Evolutionary conservation across 2,888 invertebrate genomes (phyloP).

Genomic region (Dilophus febrilis): DNA sequence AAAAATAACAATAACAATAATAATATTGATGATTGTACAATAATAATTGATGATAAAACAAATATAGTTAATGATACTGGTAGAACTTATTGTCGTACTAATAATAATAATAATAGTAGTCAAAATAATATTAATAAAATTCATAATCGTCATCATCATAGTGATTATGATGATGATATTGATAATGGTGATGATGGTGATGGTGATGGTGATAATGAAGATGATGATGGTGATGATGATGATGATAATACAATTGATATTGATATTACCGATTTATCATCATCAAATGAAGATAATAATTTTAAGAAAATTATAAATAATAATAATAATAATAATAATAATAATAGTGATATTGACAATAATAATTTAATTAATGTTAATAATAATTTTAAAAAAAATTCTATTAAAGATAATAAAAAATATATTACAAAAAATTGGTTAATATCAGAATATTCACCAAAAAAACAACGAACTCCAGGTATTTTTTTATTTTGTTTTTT

Average conservation of each 20-base stretch:
- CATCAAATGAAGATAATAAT: slow-evolving; percentile 15
- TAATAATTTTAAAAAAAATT: slow-evolving; percentile 8
- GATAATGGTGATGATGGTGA: too few species aligned
- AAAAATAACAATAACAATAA: slow-evolving; percentile 29
- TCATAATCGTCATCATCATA: too few species aligned
- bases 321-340: slow-evolving; percentile 5
- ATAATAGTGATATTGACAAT: slow-evolving; percentile 15
- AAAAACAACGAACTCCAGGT: slow-evolving; percentile 11
- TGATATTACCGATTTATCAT: slow-evolving; percentile 28
- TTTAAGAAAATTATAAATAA: slow-evolving; percentile 11
- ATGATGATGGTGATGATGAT: slow-evolving; percentile 9
- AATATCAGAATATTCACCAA: slow-evolving; percentile 21
- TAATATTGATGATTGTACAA: too few species aligned
- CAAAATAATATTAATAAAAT: too few species aligned
- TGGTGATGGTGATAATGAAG: too few species aligned
- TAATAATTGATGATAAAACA: too few species aligned
- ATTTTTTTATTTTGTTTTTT: too few species aligned
- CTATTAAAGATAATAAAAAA: slow-evolving; percentile 7
- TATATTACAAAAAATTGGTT: slow-evolving; percentile 21
- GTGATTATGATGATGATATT: slow-evolving; percentile 7
- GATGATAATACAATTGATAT: slow-evolving; percentile 32
- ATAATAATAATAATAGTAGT: too few species aligned
- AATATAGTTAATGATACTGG: too few species aligned
- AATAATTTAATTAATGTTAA: slow-evolving; percentile 2
- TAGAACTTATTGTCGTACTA: too few species aligned